Percentiles rank a stretch among this genome's conserved stretches.
These are phyloP conservation scores for Heliangelus exortis DNA, from an alignment of 2,797 vertebrate species.

Conservation along the genomic window DNA sequence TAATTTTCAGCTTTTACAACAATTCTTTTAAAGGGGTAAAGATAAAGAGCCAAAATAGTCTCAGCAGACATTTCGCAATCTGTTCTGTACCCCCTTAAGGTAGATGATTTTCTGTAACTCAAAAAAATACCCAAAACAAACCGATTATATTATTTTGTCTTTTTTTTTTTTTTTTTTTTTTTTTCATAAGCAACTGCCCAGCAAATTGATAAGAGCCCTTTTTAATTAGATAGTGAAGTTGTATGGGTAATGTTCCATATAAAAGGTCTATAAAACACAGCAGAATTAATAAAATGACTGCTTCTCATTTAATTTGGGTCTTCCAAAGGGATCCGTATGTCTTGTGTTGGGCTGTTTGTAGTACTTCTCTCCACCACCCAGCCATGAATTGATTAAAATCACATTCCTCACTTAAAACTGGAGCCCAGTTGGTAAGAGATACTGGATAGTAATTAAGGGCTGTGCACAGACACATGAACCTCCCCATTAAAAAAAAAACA, in stretches of 20 bases:
- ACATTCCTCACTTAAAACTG: slow-evolving; percentile 52
- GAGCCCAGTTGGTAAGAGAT: slow-evolving; percentile 45
- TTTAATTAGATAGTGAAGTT: slow-evolving; percentile 68
- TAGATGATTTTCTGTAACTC: not conserved
- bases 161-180: not conserved
- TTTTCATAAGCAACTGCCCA: slow-evolving; percentile 58
- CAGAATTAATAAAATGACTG: slow-evolving; percentile 58
- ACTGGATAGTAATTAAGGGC: slow-evolving; percentile 52
- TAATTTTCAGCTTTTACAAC: not conserved
- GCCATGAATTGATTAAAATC: slow-evolving; percentile 56
- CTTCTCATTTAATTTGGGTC: slow-evolving; percentile 62
- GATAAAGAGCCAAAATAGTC: not conserved
- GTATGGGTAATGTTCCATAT: slow-evolving; percentile 59
- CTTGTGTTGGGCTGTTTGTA: slow-evolving; percentile 59
- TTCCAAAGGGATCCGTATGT: slow-evolving; percentile 47
- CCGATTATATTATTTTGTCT: not conserved
- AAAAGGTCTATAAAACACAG: slow-evolving; percentile 65
- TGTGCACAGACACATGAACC: slow-evolving; percentile 23
- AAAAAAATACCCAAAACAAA: not conserved
- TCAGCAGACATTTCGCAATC: not conserved
- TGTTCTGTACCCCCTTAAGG: slow-evolving; percentile 4
- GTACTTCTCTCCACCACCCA: not conserved
- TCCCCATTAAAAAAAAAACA: not conserved
- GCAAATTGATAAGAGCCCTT: slow-evolving; percentile 64
- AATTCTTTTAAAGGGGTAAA: not conserved